Percentiles rank a stretch among this genome's conserved stretches.
Conservation (phyloP, 2,113 vertebrate genomes). For the Cygnus buccinator region DNA sequence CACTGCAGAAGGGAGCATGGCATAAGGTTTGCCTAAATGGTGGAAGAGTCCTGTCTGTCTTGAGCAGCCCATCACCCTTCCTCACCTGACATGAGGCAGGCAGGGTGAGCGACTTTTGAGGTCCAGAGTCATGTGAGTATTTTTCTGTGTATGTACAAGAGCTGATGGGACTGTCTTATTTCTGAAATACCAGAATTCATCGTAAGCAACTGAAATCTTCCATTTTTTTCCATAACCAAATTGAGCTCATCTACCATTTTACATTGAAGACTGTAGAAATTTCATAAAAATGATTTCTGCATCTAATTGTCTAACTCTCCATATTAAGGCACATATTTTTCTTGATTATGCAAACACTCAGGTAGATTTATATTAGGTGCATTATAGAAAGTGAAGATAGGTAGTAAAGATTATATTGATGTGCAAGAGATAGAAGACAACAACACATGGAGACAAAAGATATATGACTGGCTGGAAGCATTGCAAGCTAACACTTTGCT, state of each 20-base stretch:
- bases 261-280: not conserved
- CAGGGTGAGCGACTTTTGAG: not conserved
- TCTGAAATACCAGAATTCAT: not conserved
- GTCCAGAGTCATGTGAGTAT: not conserved
- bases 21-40: not conserved
- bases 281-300: not conserved
- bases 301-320: not conserved
- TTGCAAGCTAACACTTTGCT: conserved; percentile 57
- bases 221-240: not conserved
- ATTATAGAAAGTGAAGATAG: conserved; percentile 23
- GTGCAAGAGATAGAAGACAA: conserved; percentile 46
- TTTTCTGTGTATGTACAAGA: not conserved
- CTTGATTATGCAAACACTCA: conserved; percentile 1
- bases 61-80: not conserved
- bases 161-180: not conserved
- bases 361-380: conserved; percentile 59
- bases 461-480: conserved; percentile 66
- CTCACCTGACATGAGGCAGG: not conserved
- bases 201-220: not conserved
- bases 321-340: not conserved
- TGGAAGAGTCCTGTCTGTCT: not conserved
- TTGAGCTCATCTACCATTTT: not conserved
- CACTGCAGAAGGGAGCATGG: accelerated
- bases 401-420: conserved; percentile 61
- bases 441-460: conserved; percentile 60